Base-by-base conservation (phyloP, 1,140 invertebrate genomes). In the Asobara japonica region DNA sequence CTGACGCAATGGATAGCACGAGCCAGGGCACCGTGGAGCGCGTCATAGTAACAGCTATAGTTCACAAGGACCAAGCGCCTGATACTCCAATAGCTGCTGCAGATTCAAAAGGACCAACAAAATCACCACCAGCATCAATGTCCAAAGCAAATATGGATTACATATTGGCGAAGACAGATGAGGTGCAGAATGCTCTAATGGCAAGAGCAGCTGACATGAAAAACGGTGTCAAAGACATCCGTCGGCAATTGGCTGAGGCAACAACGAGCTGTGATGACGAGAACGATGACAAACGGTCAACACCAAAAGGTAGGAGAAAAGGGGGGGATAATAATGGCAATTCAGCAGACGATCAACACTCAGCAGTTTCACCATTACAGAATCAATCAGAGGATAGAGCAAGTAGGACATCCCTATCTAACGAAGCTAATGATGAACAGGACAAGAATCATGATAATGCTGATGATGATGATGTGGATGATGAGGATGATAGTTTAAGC, bases 21-120 rank as follows among this genome's bases (percentile, higher is more conserved):
- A 86, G 84, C 41, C 86, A 86, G 16, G 85, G 86, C 25, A 82
- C 81, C 0, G 81, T 86, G 0, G 84, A 87, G 66, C 78, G 75
- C 11, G 81, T 88, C 0, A 69, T 82, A 1, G 80, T 87, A 0
- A 83, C 82, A 11, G 86, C 85, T 0, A 80, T 86, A 36, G 76
- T 88, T 16, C 86, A 88, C 66, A 84, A 86, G 64, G 81, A 85
- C 69, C 82, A 86, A 41, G 30, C 69, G 0, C 77, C 80, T 0
- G 83, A 86, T 27, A 84, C 80, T 3, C 82, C 83, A 2, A 82
- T 77, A 18, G 64, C 75, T 4, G 20, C 4, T 48, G n/a, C 64
- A 3, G 75, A 41, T 65, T 27, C 0, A 74, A 7, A 65, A 72
- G 64, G 30, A 69, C 22, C 36, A 65, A 71, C 78, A 56, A 72